Base-by-base conservation (phyloP, 2,113 vertebrate genomes). In the Brachyistius frenatus region DNA sequence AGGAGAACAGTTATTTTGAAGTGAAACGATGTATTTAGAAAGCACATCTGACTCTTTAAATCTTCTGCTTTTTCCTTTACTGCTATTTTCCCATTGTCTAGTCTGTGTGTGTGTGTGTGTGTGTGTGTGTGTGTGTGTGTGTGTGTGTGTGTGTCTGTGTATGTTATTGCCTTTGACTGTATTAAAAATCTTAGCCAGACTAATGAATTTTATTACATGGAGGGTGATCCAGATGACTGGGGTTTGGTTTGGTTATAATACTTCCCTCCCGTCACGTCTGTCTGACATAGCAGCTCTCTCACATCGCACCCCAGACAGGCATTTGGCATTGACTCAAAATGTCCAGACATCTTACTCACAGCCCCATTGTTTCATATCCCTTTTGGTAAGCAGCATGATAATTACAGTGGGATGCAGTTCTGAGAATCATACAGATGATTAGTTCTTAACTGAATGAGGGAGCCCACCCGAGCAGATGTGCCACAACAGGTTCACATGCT, bases 291-390 rank as follows among this genome's bases (percentile, higher is more conserved):
- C 86, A 58, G 76, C 83, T 36, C 81, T 78, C 82, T 90, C 88
- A 77, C 82, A 86, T 89, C 49, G 84, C 82, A 88, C 83, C 85
- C 91, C 87, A 92, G 91, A 92, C 89, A 92, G 91, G 90, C 91
- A 86, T 89, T 92, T 92, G 92, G 92, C 92, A 60, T 55, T 0
- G 54, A 64, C 84, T 90, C 91, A 93, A 92, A 90, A 90, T 78
- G 88, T 93, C 92, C 91, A 93, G 92, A 93, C 92, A 47, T 91
- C 92, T 93, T 91, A 92, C 91, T 93, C 91, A 93, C 91, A 93
- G 92, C 67, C 76, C 81, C 84, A 92, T 92, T 92, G 91, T 92
- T 92, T 92, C 92, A 87, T 85, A 91, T 92, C 86, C 89, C 84
- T 84, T 83, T 86, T 74, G 71, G 88, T 88, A 82, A 89, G 84